Conservation (phyloP, 1,140 invertebrate genomes). For the Pteromalus puparum region DNA sequence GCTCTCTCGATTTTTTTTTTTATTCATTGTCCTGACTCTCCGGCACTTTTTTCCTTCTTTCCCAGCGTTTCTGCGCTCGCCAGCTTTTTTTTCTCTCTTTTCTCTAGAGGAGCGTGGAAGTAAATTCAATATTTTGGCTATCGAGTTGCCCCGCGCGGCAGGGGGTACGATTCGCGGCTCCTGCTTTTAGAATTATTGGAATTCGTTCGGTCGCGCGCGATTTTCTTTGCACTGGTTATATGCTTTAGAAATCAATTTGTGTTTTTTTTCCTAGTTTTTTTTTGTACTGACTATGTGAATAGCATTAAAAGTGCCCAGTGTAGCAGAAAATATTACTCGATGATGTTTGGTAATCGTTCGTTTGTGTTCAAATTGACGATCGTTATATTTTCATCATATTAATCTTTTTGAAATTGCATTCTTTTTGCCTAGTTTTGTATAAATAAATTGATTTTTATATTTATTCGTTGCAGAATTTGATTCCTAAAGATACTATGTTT, state of each 20-base stretch:
- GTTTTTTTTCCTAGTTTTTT: conserved; percentile 49
- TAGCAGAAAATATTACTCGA: no score
- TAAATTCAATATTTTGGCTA: conserved; percentile 71
- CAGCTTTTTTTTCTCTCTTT: conserved; percentile 43
- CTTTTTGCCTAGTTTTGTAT: no score
- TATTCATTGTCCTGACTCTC: conserved; percentile 5
- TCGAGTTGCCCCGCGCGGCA: conserved; percentile 60
- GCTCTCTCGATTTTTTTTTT: conserved; percentile 11
- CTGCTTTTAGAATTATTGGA: conserved; percentile 46
- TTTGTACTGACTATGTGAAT: neutral
- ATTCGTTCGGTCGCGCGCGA: neutral
- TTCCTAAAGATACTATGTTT: no score
- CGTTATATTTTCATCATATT: no score
- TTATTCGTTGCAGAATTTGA: no score
- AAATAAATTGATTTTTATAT: no score
- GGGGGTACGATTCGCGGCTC: conserved; percentile 16
- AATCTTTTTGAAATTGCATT: neutral
- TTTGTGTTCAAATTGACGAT: no score
- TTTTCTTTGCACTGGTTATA: neutral
- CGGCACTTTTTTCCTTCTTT: neutral
- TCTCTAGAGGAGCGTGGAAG: conserved; percentile 46
- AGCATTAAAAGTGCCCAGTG: no score
- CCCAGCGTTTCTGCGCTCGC: neutral
- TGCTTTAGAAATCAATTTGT: conserved; percentile 2
- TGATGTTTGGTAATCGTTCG: no score